A percentile compares a stretch with the other conserved stretches of the same genome.
These are phyloP conservation scores for Hydrolagus colliei DNA, from an alignment of 2,797 vertebrate genomes.

Conservation along the genomic window DNA sequence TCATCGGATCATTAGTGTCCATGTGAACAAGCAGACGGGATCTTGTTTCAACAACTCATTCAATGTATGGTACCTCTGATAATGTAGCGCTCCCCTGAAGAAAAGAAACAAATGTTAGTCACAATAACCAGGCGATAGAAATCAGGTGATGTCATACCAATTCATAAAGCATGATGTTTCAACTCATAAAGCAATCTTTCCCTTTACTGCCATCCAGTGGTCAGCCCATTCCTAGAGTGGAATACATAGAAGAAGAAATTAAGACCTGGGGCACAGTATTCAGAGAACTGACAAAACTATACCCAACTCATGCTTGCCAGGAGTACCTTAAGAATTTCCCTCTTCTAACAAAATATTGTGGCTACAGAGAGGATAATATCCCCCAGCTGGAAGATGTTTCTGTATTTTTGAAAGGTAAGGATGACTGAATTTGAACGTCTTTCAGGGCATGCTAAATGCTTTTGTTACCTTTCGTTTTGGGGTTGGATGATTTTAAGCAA, in stretches of 20 bases:
- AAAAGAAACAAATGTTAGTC: background rate
- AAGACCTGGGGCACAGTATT: slow-evolving; percentile 87
- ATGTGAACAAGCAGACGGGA: background rate
- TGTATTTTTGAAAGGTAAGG: slow-evolving; percentile 76
- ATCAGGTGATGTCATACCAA: background rate
- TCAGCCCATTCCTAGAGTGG: slow-evolving; percentile 79
- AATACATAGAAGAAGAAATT: slow-evolving; percentile 83
- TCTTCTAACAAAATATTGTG: slow-evolving; percentile 79
- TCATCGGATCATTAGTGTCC: background rate
- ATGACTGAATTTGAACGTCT: too few species aligned
- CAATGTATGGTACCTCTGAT: background rate
- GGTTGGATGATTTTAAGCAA: background rate
- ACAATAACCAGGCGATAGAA: background rate
- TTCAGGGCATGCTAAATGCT: background rate
- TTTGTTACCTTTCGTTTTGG: background rate
- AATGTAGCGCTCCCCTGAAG: background rate
- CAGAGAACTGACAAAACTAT: slow-evolving; percentile 82
- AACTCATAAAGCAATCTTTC: background rate
- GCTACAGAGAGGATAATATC: slow-evolving; percentile 87
- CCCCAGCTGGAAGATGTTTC: slow-evolving; percentile 92
- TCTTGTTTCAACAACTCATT: too few species aligned
- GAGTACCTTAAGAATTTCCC: slow-evolving; percentile 92
- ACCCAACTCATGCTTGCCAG: slow-evolving; percentile 87
- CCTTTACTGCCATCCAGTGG: slow-evolving; percentile 57
- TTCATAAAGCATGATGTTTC: background rate